Conservation (phyloP, 2,113 vertebrate genomes). For the Sinosuthora webbiana region DNA sequence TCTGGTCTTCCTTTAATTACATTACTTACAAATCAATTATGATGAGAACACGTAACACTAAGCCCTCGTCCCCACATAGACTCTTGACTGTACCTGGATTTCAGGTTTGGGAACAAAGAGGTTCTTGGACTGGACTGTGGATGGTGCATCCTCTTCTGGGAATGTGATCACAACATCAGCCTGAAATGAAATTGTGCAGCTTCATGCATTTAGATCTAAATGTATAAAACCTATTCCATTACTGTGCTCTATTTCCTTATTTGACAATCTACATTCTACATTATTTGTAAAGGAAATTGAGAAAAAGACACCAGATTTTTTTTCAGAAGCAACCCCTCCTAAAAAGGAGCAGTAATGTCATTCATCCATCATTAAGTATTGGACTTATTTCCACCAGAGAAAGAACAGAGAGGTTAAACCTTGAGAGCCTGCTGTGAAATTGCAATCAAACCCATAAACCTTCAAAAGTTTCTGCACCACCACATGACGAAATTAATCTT, state of each 20-base stretch:
- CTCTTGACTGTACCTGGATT: conserved; percentile 85
- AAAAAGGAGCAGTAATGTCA: neutral
- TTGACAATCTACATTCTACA: rapidly evolving
- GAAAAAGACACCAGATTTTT: neutral
- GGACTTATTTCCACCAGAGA: neutral
- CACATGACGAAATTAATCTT: neutral
- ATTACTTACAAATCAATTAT: neutral
- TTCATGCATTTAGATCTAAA: neutral
- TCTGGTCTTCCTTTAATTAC: neutral
- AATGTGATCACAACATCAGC: conserved; percentile 94
- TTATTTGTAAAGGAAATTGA: neutral
- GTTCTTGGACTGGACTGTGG: conserved; percentile 86
- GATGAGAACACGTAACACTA: neutral
- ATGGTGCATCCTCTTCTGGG: conserved; percentile 90
- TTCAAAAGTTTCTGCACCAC: neutral
- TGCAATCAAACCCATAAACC: neutral
- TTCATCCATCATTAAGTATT: neutral
- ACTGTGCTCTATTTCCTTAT: neutral
- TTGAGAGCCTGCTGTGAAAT: neutral
- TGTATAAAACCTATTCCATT: neutral
- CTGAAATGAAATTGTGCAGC: conserved; percentile 64
- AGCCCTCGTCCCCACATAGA: neutral
- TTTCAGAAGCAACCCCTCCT: neutral
- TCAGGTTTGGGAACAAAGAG: conserved; percentile 94
- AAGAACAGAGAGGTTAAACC: neutral